Conservation (phyloP, 2,797 vertebrate species). For the Clarias fuscus region DNA sequence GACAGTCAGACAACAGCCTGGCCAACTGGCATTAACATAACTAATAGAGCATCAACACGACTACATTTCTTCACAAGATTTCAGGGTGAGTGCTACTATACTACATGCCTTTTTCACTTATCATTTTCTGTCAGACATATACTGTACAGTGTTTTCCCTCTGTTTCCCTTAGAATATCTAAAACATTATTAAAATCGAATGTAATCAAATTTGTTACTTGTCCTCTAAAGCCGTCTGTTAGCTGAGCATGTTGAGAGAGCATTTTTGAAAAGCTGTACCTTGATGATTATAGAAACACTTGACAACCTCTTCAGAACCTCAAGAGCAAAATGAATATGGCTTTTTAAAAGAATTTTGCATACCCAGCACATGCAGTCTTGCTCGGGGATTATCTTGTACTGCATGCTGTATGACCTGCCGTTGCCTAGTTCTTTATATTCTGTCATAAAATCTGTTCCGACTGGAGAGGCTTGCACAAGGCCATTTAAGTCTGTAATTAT, state of each 20-base stretch:
- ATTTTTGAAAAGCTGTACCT: conserved; percentile 18
- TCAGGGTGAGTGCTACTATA: conserved; percentile 39
- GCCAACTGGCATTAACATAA: conserved; percentile 25
- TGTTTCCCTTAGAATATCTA: neutral
- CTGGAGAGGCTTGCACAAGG: neutral
- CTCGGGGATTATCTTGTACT: no score
- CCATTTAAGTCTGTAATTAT: conserved; percentile 21
- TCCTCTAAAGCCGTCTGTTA: neutral
- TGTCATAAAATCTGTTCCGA: neutral
- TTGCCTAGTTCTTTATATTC: neutral
- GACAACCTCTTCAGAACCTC: conserved; percentile 50
- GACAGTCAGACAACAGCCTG: conserved; percentile 56
- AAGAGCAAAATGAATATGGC: conserved; percentile 28
- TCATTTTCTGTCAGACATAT: neutral
- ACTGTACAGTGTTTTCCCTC: neutral
- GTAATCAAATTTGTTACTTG: neutral
- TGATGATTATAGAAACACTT: conserved; percentile 55
- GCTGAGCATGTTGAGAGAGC: conserved; percentile 10
- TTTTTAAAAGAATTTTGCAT: conserved; percentile 13
- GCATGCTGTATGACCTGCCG: no score
- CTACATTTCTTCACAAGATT: neutral
- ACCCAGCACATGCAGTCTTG: neutral
- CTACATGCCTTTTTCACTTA: conserved; percentile 9
- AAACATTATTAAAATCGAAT: neutral
- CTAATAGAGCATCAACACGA: conserved; percentile 4